Evolutionary conservation across 1,140 invertebrate species (phyloP), one percentile per base, ranked within the genome.

Genomic region (Drosophila setifemur): DNA sequence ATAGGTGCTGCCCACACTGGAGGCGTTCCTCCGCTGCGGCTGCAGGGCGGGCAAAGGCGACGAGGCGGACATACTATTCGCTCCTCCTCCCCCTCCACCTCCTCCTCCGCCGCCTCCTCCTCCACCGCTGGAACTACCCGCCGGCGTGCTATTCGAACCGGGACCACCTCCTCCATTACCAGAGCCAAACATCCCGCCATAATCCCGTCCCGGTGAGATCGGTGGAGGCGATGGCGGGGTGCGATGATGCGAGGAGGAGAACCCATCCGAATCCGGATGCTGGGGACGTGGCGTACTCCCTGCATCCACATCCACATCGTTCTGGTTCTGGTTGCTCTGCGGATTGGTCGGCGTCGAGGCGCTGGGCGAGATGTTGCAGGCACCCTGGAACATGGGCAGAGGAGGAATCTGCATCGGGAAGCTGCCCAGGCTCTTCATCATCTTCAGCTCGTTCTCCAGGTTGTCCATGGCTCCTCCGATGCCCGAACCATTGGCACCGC

Each of bases 391-490:
- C 79, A 90, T 90, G 5, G 90, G 88, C 67, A 90, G 49, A 37
- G 89, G 77, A 11, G 89, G 89, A 31, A 90, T 89, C 50, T 90
- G 90, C 88, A 90, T 90, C 1, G 90, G 89, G 39, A 90, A 90
- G 29, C 77, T 90, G 45, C 83, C 77, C 45, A 90, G 53, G 14
- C 88, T 90, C 53, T 90, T 90, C 88, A 90, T 90, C 79, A 90
- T 89, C 45, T 90, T 90, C 16, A 90, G 73, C 43, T 90, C 89
- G 14, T 89, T 90, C 57, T 90, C 90, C 35, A 90, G 50, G 9
- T 82, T 90, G 18, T 90, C 87, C 72, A 90, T 90, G 18, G 49
- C 67, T 0, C 68, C 61, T 0, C 53, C 69, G 16, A 83, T 83
- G 28, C 79, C 67, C 0, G 49, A 21, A 1, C 70, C 75, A 25